Conservation (phyloP, 2,113 vertebrate species). For the Pyrgilauda ruficollis region DNA sequence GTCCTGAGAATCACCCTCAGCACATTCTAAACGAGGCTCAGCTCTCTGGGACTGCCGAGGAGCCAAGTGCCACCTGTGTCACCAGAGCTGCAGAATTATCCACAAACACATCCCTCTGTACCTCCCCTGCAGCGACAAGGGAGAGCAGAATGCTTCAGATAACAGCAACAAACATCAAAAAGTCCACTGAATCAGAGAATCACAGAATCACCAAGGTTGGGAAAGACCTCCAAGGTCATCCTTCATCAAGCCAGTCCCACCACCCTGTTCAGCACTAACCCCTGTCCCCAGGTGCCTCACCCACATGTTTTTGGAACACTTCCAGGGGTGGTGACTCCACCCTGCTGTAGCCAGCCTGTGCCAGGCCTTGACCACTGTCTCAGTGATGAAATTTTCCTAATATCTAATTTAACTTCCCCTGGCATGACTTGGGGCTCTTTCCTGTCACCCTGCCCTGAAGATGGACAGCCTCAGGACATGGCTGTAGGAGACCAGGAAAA, state of each 20-base stretch:
- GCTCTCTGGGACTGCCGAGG: neutral
- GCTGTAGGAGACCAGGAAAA: neutral
- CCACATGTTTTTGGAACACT: fast-evolving
- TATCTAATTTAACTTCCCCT: neutral
- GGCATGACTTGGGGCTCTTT: fast-evolving
- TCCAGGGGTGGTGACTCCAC: neutral
- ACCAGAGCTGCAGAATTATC: neutral
- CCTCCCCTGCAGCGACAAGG: neutral
- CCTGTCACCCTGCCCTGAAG: neutral
- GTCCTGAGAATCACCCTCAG: neutral
- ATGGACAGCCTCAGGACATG: no score
- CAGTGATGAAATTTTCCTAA: neutral
- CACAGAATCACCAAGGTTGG: no score
- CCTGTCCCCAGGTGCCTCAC: neutral
- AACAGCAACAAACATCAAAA: neutral
- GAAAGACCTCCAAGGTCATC: neutral
- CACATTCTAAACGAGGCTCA: fast-evolving
- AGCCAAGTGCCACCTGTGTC: neutral
- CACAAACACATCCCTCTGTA: neutral
- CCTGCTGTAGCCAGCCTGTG: neutral
- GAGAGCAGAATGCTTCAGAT: neutral
- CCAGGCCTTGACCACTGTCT: neutral
- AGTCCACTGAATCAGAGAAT: neutral
- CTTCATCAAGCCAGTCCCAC: neutral
- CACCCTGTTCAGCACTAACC: no score